A percentile compares a stretch with the other conserved stretches of the same genome.
Conservation (phyloP, 2,797 vertebrate genomes). For the Pangasius sanitwongsei region DNA sequence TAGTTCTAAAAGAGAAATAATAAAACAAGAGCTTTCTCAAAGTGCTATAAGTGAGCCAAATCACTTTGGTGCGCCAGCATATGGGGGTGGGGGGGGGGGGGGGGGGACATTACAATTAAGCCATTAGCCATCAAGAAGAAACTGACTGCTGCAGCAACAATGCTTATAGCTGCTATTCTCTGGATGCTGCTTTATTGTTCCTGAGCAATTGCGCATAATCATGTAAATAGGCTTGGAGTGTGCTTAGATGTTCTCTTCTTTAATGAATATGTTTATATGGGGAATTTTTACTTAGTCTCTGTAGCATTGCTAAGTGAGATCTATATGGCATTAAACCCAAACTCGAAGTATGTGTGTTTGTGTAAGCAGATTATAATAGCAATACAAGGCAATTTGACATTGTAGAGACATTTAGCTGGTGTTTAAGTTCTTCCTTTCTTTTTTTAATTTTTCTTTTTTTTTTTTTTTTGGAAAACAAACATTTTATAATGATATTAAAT, state of each 20-base stretch:
- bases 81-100: neutral
- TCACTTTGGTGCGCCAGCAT: slow-evolving; percentile 47
- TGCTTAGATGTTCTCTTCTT: slow-evolving; percentile 32
- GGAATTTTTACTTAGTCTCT: neutral
- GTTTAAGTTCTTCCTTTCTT: neutral
- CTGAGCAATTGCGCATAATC: slow-evolving; percentile 20
- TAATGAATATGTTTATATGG: slow-evolving; percentile 26
- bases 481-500: neutral
- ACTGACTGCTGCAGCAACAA: slow-evolving; percentile 18
- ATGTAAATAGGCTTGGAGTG: slow-evolving; percentile 23
- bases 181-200: slow-evolving; percentile 26
- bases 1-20: neutral
- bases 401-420: neutral
- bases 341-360: neutral
- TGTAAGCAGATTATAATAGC: neutral
- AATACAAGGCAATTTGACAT: neutral
- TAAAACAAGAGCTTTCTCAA: slow-evolving; percentile 28
- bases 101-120: slow-evolving; percentile 49
- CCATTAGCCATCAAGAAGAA: slow-evolving; percentile 55
- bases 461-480: neutral
- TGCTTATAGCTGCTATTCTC: slow-evolving; percentile 38
- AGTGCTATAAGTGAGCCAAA: slow-evolving; percentile 38
- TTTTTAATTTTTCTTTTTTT: neutral
- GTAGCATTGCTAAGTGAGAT: slow-evolving; percentile 30
- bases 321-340: neutral